Evolutionary conservation across 1,140 invertebrate genomes (phyloP).

Genomic region (Drosophila arizonae): DNA sequence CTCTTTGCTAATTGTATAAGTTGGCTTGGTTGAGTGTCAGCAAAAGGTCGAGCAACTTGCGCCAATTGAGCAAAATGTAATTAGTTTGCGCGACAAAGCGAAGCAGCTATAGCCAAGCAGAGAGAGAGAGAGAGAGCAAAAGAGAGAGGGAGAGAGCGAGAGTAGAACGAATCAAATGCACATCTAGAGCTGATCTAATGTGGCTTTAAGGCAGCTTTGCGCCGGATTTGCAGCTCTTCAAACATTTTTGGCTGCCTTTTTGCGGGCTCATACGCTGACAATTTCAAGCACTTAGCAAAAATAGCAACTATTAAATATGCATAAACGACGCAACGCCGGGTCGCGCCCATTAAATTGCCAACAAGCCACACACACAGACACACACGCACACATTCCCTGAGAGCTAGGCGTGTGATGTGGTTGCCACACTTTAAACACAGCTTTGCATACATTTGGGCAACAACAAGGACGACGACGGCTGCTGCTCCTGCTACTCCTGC

Average conservation of each 20-base stretch:
- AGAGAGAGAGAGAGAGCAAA: not conserved
- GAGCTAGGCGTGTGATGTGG: constrained; percentile 21
- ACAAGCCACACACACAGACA: constrained; percentile 52
- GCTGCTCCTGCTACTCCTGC: constrained; percentile 33
- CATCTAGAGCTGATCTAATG: constrained; percentile 33
- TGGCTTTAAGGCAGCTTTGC: constrained; percentile 32
- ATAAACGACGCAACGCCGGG: constrained; percentile 65
- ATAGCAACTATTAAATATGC: constrained; percentile 81
- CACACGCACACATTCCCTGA: not conserved
- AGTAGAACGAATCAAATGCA: not conserved
- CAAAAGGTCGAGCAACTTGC: constrained; percentile 63
- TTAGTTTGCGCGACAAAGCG: constrained; percentile 52
- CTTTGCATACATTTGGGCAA: constrained; percentile 72
- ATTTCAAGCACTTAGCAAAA: constrained; percentile 79
- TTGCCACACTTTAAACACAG: constrained; percentile 73
- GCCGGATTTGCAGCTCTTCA: constrained; percentile 50
- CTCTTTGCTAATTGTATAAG: constrained; percentile 69
- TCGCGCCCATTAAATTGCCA: constrained; percentile 74
- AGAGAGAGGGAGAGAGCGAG: not conserved
- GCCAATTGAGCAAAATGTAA: constrained; percentile 66
- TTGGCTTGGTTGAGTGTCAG: constrained; percentile 54
- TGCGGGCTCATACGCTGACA: constrained; percentile 38
- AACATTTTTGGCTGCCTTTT: constrained; percentile 31
- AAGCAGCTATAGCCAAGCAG: not conserved
- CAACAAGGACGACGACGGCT: constrained; percentile 42